Percentiles rank a stretch among this genome's conserved stretches.
Evolutionary conservation across 2,888 invertebrate species (phyloP).

Genomic region (Griposia aprilina): DNA sequence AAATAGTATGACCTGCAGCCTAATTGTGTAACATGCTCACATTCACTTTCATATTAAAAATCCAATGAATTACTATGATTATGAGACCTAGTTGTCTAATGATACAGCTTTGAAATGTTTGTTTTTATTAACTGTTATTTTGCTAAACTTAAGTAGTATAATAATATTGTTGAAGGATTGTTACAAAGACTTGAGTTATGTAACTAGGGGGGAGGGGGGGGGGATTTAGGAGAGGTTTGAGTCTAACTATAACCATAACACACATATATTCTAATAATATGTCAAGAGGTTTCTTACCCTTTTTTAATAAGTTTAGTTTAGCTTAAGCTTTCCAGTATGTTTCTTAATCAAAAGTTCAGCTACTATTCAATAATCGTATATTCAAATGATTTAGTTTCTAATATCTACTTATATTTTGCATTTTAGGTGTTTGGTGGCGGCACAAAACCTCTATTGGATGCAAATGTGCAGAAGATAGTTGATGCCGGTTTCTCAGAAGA

Average conservation of each 20-base stretch:
- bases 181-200: too few species aligned
- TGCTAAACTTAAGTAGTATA: background rate
- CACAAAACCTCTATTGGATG: conserved; percentile 92
- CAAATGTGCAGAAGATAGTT: conserved; percentile 94
- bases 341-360: background rate
- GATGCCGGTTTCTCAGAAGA: conserved; percentile 95
- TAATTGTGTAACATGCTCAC: conserved; percentile 7
- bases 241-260: background rate
- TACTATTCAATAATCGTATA: background rate
- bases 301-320: background rate
- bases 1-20: background rate
- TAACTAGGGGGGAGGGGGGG: background rate
- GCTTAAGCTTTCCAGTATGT: background rate
- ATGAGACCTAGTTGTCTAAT: conserved; percentile 3
- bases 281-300: background rate
- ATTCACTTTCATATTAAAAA: conserved; percentile 19
- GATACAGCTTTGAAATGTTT: conserved; percentile 12
- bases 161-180: background rate
- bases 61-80: conserved; percentile 13
- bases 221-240: background rate
- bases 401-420: conserved; percentile 12
- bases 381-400: background rate
- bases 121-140: background rate
- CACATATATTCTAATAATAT: background rate
- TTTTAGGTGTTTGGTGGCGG: conserved; percentile 92